Percentiles rank a stretch among this genome's conserved stretches.
Conservation (phyloP, 1,140 invertebrate genomes). For the Drosophila persimilis region DNA sequence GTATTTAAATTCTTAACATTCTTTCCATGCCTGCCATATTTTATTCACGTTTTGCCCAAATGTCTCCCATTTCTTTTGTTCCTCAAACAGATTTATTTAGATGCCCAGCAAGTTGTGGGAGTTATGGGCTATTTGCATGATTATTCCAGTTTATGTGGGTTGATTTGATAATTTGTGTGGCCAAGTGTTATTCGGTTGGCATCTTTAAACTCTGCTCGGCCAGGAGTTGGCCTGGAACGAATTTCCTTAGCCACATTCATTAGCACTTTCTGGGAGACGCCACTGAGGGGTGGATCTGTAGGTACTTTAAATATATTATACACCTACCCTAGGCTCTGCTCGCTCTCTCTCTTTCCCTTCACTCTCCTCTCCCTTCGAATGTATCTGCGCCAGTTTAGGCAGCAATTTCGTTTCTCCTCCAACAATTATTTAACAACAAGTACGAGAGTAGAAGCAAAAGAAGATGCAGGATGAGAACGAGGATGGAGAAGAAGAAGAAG, state of each 20-base stretch:
- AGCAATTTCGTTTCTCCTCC: conserved; percentile 26
- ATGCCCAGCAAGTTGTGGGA: no score
- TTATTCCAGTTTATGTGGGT: neutral
- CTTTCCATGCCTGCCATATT: no score
- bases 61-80: no score
- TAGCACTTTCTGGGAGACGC: conserved; percentile 26
- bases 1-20: no score
- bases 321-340: no score
- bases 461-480: no score
- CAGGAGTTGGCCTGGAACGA: no score
- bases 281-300: conserved; percentile 12
- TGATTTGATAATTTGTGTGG: neutral
- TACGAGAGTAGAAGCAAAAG: neutral
- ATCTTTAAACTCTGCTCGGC: neutral
- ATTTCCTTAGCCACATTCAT: conserved; percentile 50
- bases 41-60: no score
- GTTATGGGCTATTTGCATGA: neutral
- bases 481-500: neutral
- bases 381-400: conserved; percentile 47
- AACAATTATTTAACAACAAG: conserved; percentile 31
- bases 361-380: no score
- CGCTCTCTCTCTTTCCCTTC: neutral
- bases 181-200: neutral
- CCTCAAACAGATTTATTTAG: neutral
- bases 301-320: conserved; percentile 46